Evolutionary conservation across 2,888 invertebrate species (phyloP).

Genomic region (Aleiodes alternator): DNA sequence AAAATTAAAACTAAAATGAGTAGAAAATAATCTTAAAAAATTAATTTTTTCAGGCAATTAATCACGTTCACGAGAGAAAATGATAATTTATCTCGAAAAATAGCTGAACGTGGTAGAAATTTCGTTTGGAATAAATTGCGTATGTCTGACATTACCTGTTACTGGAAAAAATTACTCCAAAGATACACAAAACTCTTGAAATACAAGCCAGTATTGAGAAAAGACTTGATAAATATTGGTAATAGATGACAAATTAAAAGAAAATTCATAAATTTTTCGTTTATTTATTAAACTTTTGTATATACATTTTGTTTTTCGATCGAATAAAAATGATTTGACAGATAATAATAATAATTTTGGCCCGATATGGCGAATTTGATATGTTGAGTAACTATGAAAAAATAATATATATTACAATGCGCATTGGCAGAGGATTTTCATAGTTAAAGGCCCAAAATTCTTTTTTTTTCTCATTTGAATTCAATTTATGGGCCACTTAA

Average conservation of each 20-base stretch:
- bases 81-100: conserved; percentile 84
- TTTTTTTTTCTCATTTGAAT: no score
- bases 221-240: conserved; percentile 78
- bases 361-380: no score
- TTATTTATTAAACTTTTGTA: conserved; percentile 14
- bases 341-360: no score
- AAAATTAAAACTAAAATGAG: not conserved
- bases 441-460: no score
- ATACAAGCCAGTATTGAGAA: conserved; percentile 80
- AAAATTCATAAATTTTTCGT: not conserved
- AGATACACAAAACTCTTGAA: conserved; percentile 85
- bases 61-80: conserved; percentile 86
- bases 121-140: conserved; percentile 90
- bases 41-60: conserved; percentile 76
- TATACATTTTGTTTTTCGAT: not conserved
- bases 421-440: no score
- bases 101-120: conserved; percentile 88
- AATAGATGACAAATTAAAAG: conserved; percentile 31
- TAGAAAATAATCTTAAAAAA: not conserved
- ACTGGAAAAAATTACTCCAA: conserved; percentile 88
- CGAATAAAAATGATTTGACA: not conserved
- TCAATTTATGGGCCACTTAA: no score
- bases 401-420: no score
- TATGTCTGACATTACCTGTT: conserved; percentile 89
- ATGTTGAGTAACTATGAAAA: no score